Evolutionary conservation across 2,113 vertebrate genomes (phyloP).

Genomic region (Scatophagus argus): DNA sequence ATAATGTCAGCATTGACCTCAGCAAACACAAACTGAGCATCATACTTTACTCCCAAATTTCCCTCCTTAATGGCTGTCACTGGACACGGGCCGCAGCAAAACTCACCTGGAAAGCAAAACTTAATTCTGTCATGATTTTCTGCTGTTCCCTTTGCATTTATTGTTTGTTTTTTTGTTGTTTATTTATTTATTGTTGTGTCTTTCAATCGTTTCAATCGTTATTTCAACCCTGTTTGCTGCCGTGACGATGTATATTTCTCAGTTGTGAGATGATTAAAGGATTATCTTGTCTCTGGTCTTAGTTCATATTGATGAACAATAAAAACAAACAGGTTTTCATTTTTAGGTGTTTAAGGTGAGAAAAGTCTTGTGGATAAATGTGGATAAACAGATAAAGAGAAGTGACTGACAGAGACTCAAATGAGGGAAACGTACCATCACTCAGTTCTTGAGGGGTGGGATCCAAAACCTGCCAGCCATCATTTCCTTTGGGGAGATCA

Average conservation of each 20-base stretch:
- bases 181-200: too few species aligned
- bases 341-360: neutral
- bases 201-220: too few species aligned
- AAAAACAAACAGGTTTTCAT: too few species aligned
- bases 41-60: conserved; percentile 81
- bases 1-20: conserved; percentile 87
- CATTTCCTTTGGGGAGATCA: conserved; percentile 87
- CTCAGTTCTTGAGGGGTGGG: conserved; percentile 96
- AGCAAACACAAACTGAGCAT: conserved; percentile 83
- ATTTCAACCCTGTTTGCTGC: too few species aligned
- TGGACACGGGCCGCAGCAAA: conserved; percentile 86
- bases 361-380: neutral
- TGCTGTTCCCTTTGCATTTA: neutral
- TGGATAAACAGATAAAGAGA: neutral
- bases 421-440: conserved; percentile 84
- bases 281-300: too few species aligned
- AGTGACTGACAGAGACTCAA: neutral
- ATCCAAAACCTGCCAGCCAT: conserved; percentile 95
- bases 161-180: too few species aligned
- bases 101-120: conserved; percentile 72
- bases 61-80: conserved; percentile 83
- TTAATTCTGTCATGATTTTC: neutral
- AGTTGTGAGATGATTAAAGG: too few species aligned
- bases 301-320: neutral
- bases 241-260: too few species aligned